Evolutionary conservation across 1,140 invertebrate genomes (phyloP).

Genomic region (Trichogramma pretiosum): DNA sequence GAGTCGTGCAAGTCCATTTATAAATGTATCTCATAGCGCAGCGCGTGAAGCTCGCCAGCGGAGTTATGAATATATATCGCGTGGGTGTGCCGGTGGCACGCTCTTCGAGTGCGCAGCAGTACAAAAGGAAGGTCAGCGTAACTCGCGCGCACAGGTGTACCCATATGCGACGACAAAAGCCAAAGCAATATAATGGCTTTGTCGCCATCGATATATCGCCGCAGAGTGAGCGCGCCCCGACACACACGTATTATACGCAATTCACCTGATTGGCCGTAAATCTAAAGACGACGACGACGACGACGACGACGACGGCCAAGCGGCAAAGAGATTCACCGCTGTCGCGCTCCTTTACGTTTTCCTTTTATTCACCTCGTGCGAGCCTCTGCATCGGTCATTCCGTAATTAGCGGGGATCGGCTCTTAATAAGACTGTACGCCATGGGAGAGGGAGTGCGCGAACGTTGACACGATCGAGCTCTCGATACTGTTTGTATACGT

Average conservation of each 20-base stretch:
- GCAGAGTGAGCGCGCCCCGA: not conserved
- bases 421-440: constrained; percentile 5
- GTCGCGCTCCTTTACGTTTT: not conserved
- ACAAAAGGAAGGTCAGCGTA: not conserved
- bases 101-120: not conserved
- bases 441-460: too few species aligned
- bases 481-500: too few species aligned
- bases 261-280: constrained; percentile 36
- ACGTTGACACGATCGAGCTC: too few species aligned
- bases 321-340: constrained; percentile 1
- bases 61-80: too few species aligned
- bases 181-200: constrained; percentile 14
- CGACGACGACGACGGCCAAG: not conserved
- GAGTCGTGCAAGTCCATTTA: too few species aligned
- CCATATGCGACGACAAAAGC: not conserved
- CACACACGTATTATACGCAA: constrained; percentile 19
- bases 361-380: not conserved
- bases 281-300: constrained; percentile 19
- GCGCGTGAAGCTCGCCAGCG: too few species aligned
- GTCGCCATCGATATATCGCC: constrained; percentile 12
- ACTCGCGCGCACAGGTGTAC: not conserved
- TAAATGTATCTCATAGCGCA: too few species aligned
- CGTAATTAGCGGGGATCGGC: constrained; percentile 14
- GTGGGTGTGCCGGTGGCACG: constrained; percentile 13
- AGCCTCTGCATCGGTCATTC: not conserved